Evolutionary conservation across 2,113 vertebrate species (phyloP), one percentile per base, ranked within the genome.

Genomic region (Eretmochelys imbricata): DNA sequence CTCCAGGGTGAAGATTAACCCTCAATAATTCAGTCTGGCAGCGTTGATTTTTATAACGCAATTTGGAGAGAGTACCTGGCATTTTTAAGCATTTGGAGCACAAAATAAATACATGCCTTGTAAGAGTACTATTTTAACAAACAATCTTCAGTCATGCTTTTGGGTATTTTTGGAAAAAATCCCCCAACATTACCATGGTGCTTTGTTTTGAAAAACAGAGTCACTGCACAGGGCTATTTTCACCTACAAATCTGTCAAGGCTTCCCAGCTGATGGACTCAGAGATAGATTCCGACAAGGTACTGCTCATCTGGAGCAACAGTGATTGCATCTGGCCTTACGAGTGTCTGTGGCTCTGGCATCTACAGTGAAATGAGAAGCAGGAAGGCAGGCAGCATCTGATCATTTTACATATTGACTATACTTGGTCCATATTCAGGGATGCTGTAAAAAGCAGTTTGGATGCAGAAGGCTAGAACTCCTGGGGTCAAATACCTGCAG

Each of bases 1-100:
- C 38, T 87, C 53, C 84, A 27, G n/a, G 59, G 55, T 46, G 89
- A 94, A 80, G 72, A 89, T 24, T 62, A 88, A 78, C 72, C 86
- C 72, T 90, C 76, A 93, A 90, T 65, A 90, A 79, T 29, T 89
- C 92, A 54, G 8, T 91, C 89, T 50, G 85, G 89, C 42, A 96
- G 59, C 95, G 53, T 55, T 91, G 2, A 81, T 95, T 98, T 95
- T 93, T 97, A 38, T 91, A 91, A 79, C n/a, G 92, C 88, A 49
- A 76, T 88, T 88, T 82, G 80, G 50, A 96, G 87, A 90, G 80
- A 97, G 88, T 6, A 76, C 72, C 80, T 95, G 88, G 72, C 38
- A 25, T 76, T 94, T 94, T 90, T 53, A 95, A 97, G 55, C 84
- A 89, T 94, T 94, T 92, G 4, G 24, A 86, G 85, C 35, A 80